Conservation (phyloP, 2,797 vertebrate genomes). For the Potorous gilbertii region DNA sequence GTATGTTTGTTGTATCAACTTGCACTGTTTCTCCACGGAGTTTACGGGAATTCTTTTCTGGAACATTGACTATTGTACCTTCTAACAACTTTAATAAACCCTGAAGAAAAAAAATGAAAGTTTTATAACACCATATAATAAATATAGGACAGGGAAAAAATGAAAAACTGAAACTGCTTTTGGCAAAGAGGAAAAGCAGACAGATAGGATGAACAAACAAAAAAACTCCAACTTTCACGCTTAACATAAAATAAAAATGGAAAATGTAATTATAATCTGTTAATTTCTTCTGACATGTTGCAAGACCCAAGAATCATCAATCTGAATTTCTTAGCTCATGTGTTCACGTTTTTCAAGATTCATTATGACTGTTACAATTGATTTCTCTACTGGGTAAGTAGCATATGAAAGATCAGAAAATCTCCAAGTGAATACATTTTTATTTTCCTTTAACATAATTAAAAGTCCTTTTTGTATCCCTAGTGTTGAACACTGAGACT, state of each 20-base stretch:
- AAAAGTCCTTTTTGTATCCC: conserved; percentile 43
- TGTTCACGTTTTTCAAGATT: conserved; percentile 25
- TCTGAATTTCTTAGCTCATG: conserved; percentile 21
- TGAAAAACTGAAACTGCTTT: neutral
- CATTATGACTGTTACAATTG: conserved; percentile 8
- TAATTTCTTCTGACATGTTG: conserved; percentile 34
- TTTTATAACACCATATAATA: conserved; percentile 50
- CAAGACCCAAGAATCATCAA: conserved; percentile 17
- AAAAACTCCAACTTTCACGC: conserved; percentile 47
- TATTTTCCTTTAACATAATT: conserved; percentile 50
- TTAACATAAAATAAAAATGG: conserved; percentile 51
- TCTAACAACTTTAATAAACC: conserved; percentile 97
- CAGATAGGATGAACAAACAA: conserved; percentile 53
- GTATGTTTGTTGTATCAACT: conserved; percentile 98
- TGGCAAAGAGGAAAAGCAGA: conserved; percentile 48
- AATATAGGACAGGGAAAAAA: conserved; percentile 43
- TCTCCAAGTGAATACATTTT: neutral
- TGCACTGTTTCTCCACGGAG: conserved; percentile 97
- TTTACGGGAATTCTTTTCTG: conserved; percentile 98
- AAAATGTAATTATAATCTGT: conserved; percentile 17
- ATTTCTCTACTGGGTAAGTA: neutral
- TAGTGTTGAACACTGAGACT: conserved; percentile 46
- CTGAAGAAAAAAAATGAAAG: conserved; percentile 82
- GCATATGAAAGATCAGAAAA: conserved; percentile 55
- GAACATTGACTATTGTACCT: conserved; percentile 97